Evolutionary conservation across 2,113 vertebrate species (phyloP).

Genomic region (Furnarius figulus): DNA sequence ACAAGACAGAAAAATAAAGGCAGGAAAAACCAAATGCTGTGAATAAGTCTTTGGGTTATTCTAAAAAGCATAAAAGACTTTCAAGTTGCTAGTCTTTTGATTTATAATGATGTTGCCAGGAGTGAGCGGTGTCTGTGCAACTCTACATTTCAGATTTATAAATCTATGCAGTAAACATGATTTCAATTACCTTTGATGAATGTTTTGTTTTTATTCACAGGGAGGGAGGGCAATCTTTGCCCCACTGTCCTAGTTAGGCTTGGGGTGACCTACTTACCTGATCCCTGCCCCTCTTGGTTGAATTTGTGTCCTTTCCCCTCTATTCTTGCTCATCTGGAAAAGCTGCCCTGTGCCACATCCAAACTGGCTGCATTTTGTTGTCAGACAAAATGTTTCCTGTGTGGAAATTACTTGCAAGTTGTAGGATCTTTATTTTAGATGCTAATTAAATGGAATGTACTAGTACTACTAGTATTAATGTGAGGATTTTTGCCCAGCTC

Average conservation of each 20-base stretch:
- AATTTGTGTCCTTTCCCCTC: background rate
- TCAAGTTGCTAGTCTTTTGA: slow-evolving; percentile 41
- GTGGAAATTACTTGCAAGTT: background rate
- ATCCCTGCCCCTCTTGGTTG: background rate
- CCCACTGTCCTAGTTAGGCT: background rate
- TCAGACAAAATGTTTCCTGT: background rate
- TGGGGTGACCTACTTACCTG: background rate
- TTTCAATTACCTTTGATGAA: background rate
- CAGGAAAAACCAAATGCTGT: background rate
- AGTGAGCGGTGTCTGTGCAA: background rate
- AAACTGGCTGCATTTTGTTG: background rate
- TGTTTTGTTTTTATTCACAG: background rate
- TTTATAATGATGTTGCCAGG: slow-evolving; percentile 1
- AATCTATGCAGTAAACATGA: slow-evolving; percentile 26
- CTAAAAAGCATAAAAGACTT: slow-evolving; percentile 20
- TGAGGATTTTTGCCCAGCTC: slow-evolving; percentile 1
- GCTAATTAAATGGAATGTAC: slow-evolving; percentile 31
- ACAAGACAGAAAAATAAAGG: background rate
- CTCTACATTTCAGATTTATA: background rate
- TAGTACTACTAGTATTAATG: slow-evolving; percentile 6
- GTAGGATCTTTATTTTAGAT: background rate
- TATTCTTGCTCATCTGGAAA: background rate
- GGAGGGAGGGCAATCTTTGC: background rate
- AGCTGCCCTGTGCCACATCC: background rate
- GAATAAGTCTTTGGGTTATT: slow-evolving; percentile 22